Base-by-base conservation (phyloP, 2,113 vertebrate species). In the Caloenas nicobarica region DNA sequence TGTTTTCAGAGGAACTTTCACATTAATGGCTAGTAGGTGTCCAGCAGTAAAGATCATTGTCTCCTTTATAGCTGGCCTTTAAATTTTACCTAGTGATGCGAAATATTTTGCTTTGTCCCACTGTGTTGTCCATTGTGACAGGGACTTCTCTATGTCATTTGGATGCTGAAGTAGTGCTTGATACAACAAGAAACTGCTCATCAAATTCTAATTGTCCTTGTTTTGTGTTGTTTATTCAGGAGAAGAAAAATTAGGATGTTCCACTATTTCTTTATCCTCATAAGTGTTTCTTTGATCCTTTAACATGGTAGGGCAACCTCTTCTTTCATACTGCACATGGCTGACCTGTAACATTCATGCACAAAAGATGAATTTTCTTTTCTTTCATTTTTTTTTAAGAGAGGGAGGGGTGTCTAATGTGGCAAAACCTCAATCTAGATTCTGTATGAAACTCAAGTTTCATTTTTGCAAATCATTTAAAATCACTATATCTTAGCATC, bases 1-100 rank as follows among this genome's bases (percentile, higher is more conserved):
- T 84, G 82, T 96, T 95, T 95, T 86, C 95, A 96, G 93, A 86
- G 70, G 85, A 91, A 88, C 72, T 96, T 94, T 96, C 56, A 90
- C 57, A 86, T 81, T 96, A 96, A 93, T 83, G 85, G 79, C 42
- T 96, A 82, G 93, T 93, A 92, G 95, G 95, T 86, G 82, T 90
- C 85, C 92, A 93, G 64, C 81, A 95, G 93, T 88, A 96, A 86
- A 97, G 95, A 96, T 95, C 93, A 78, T 78, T 89, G 62, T 40
- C 48, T 62, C 76, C 90, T 95, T 96, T 95, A 48, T 83, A 86
- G n/a, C 44, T 71, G 29, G 56, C 51, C 80, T 95, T 97, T 94
- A 74, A 73, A 78, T 88, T 94, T 90, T 93, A 65, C 46, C 34
- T 70, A 48, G 38, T 83, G 56, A 90, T 94, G 40, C 0, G 51